Evolutionary conservation across 2,888 invertebrate species (phyloP).

Genomic region (Scaptomyza cyrtandrae): DNA sequence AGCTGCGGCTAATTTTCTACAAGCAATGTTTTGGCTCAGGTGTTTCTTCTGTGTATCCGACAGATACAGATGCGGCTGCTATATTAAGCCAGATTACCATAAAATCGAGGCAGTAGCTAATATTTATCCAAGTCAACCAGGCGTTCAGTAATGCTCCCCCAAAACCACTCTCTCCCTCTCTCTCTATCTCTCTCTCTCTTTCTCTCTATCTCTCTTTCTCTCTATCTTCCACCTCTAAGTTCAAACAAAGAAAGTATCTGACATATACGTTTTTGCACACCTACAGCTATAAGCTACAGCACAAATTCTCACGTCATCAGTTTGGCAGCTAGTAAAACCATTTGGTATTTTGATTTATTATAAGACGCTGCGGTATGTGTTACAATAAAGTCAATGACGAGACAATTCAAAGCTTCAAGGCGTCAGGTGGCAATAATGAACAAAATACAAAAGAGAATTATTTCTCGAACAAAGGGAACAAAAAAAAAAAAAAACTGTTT

Average conservation of each 20-base stretch:
- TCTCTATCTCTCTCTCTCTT: neutral
- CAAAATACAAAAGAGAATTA: slow-evolving; percentile 34
- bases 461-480: slow-evolving; percentile 20
- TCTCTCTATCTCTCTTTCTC: slow-evolving; percentile 1
- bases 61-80: slow-evolving; percentile 46
- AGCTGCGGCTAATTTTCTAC: slow-evolving; percentile 48
- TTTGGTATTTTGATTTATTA: slow-evolving; percentile 63
- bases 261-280: slow-evolving; percentile 19
- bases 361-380: slow-evolving; percentile 60
- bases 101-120: slow-evolving; percentile 12
- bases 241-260: slow-evolving; percentile 55
- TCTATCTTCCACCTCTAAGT: neutral
- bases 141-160: slow-evolving; percentile 40
- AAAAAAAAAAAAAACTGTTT: slow-evolving; percentile 24
- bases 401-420: slow-evolving; percentile 27
- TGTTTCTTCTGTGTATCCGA: slow-evolving; percentile 23
- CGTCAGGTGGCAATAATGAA: slow-evolving; percentile 26
- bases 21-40: slow-evolving; percentile 32
- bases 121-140: slow-evolving; percentile 59
- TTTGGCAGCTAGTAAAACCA: slow-evolving; percentile 17
- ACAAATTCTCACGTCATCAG: slow-evolving; percentile 64
- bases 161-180: neutral
- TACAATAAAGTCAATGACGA: slow-evolving; percentile 77
- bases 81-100: slow-evolving; percentile 72
- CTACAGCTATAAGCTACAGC: neutral